phyloP scores from a whole-genome alignment of 1,140 invertebrate species.

The Drosophila novamexicana region DNA sequence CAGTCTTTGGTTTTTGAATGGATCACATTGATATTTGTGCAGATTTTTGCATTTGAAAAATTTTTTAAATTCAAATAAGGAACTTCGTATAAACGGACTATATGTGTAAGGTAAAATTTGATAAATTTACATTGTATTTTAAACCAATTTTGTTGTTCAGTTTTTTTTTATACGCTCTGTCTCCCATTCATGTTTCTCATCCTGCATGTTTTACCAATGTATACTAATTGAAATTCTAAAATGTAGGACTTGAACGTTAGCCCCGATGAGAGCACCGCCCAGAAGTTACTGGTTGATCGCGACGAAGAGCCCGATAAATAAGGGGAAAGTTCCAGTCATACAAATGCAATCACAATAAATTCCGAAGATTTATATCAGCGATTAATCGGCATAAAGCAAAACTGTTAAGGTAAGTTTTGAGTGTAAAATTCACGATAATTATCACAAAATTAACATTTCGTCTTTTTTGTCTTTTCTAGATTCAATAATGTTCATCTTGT shows the following conservation, averaged over 20 bases:
- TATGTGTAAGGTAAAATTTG: conserved; percentile 55
- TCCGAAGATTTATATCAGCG: conserved; percentile 5
- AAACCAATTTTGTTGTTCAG: conserved; percentile 28
- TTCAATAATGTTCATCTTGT: conserved; percentile 40
- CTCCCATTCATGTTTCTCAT: conserved; percentile 35
- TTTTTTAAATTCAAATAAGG: conserved; percentile 32
- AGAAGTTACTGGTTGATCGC: conserved; percentile 1
- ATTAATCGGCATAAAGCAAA: background rate
- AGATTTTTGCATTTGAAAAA: conserved; percentile 46
- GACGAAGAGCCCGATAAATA: conserved; percentile 9
- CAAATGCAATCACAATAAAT: conserved; percentile 8
- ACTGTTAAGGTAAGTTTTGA: conserved; percentile 22
- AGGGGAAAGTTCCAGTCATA: background rate
- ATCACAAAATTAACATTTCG: background rate
- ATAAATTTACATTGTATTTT: conserved; percentile 37
- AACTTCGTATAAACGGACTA: conserved; percentile 47
- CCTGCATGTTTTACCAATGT: background rate
- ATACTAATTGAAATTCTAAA: conserved; percentile 44
- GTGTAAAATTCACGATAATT: background rate
- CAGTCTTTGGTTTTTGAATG: conserved; percentile 9
- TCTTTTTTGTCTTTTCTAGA: conserved; percentile 12
- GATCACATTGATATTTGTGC: conserved; percentile 4
- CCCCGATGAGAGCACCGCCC: conserved; percentile 1
- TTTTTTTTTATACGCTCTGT: conserved; percentile 31
- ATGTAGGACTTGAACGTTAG: conserved; percentile 49